phyloP scores from a whole-genome alignment of 2,113 vertebrate species.

The Indri indri region DNA sequence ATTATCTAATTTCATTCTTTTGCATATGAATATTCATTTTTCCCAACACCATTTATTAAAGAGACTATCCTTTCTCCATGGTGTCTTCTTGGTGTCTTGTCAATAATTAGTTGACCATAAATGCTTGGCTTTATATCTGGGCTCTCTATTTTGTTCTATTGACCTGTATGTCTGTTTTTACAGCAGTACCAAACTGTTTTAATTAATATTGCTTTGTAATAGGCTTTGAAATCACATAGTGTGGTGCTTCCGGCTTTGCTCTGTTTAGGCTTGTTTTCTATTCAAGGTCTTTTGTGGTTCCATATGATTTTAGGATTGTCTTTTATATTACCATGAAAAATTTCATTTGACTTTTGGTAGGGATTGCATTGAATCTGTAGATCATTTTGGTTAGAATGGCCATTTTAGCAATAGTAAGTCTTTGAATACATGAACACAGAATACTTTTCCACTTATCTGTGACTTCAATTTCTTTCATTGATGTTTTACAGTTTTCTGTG shows the following conservation, averaged over 20 bases:
- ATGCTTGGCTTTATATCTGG: neutral
- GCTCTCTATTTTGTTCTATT: neutral
- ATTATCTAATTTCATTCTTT: neutral
- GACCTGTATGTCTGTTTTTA: neutral
- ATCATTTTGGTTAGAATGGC: neutral
- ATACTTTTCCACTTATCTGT: neutral
- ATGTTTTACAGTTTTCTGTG: neutral
- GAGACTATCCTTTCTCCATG: neutral
- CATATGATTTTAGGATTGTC: neutral
- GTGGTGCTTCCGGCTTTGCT: neutral
- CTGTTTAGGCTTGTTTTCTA: neutral
- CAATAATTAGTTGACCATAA: neutral
- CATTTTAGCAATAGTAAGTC: neutral
- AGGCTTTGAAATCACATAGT: neutral
- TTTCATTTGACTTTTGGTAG: neutral
- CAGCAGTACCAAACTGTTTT: neutral
- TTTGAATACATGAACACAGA: neutral
- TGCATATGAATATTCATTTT: neutral
- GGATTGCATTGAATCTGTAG: neutral
- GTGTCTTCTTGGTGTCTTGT: neutral
- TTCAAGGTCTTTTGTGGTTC: neutral
- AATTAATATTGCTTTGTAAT: neutral
- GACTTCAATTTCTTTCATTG: neutral
- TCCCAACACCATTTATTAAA: neutral
- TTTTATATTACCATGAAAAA: neutral